phyloP scores from a whole-genome alignment of 2,113 vertebrate species.

The Orthonyx spaldingii region DNA sequence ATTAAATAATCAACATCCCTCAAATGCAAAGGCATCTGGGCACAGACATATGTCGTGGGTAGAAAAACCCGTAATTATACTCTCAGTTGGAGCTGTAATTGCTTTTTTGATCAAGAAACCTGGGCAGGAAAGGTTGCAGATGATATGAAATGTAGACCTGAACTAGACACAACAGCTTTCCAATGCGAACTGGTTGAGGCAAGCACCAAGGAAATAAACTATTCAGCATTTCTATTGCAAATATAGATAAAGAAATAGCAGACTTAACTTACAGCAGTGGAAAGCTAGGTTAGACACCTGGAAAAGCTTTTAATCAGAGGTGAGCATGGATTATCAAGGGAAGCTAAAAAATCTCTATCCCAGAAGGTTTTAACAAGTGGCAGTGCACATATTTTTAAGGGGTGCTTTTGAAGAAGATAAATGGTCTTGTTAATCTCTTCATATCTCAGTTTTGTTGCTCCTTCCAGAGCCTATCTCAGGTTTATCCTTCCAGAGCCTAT shows the following conservation, averaged over 20 bases:
- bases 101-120: slow-evolving; percentile 4
- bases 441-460: background rate
- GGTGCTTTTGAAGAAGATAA: background rate
- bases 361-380: background rate
- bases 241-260: background rate
- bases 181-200: background rate
- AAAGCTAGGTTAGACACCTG: background rate
- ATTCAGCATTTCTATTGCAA: background rate
- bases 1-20: slow-evolving; percentile 63
- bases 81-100: slow-evolving; percentile 29
- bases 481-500: background rate
- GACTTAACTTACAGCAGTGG: background rate
- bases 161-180: background rate
- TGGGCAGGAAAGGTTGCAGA: background rate
- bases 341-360: background rate
- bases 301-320: background rate
- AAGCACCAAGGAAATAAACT: background rate
- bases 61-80: slow-evolving; percentile 51
- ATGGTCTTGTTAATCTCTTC: background rate
- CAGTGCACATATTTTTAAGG: background rate
- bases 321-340: background rate
- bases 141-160: background rate
- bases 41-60: background rate
- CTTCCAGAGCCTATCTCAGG: background rate
- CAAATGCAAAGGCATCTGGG: slow-evolving; percentile 49